Evolutionary conservation across 2,797 vertebrate species (phyloP).

Genomic region (Leptodactylus fallax): DNA sequence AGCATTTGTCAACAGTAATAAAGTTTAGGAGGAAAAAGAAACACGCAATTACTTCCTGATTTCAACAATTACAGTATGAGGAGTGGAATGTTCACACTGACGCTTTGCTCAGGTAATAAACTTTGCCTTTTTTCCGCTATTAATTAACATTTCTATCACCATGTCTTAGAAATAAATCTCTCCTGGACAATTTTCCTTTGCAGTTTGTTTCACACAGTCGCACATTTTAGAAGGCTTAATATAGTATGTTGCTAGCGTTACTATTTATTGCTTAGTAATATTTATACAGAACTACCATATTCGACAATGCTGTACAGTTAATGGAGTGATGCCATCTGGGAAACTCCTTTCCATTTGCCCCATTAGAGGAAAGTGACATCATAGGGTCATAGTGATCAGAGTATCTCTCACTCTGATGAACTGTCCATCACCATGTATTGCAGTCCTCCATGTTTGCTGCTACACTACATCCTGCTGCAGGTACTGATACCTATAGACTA

Average conservation of each 20-base stretch:
- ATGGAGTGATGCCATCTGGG: background rate
- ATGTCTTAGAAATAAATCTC: slow-evolving; percentile 17
- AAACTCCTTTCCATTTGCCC: background rate
- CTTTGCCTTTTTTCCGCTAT: slow-evolving; percentile 60
- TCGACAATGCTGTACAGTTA: background rate
- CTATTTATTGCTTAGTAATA: background rate
- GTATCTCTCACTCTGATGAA: background rate
- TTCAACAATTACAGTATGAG: slow-evolving; percentile 61
- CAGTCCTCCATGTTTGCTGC: too few species aligned
- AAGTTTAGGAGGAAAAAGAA: slow-evolving; percentile 60
- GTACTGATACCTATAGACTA: background rate
- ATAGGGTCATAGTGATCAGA: background rate
- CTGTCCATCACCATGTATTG: background rate
- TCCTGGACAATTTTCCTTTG: slow-evolving; percentile 16
- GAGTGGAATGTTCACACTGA: slow-evolving; percentile 61
- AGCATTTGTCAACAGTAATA: slow-evolving; percentile 62
- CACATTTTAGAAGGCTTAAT: background rate
- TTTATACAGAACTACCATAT: background rate
- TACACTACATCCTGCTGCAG: background rate
- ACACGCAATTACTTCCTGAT: slow-evolving; percentile 61
- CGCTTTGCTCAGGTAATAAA: slow-evolving; percentile 28
- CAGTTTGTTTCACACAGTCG: background rate
- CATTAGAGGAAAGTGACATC: background rate
- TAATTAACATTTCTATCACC: slow-evolving; percentile 42
- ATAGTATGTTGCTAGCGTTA: background rate